These are phyloP conservation scores for Eciton burchellii DNA, from an alignment of 1,140 invertebrate genomes.

Conservation along the genomic window DNA sequence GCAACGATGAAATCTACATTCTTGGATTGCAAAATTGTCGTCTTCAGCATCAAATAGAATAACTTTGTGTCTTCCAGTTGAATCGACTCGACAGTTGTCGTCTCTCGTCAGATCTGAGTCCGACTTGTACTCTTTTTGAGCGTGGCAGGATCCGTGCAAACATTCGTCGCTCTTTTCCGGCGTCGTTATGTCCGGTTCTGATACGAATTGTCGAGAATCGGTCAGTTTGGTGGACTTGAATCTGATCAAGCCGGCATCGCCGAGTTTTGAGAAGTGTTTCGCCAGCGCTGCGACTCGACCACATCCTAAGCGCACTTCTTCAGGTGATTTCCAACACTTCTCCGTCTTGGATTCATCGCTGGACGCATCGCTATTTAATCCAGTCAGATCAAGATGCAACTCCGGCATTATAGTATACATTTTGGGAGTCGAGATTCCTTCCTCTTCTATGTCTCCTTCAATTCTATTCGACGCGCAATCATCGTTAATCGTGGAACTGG, in stretches of 20 bases:
- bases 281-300: conserved; percentile 88
- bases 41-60: conserved; percentile 11
- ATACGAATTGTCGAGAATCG: conserved; percentile 77
- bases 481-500: conserved; percentile 41
- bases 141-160: not conserved
- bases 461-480: conserved; percentile 25
- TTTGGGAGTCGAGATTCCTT: conserved; percentile 52
- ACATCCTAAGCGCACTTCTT: conserved; percentile 87
- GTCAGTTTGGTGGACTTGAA: conserved; percentile 75
- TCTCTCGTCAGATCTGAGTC: conserved; percentile 51
- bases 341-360: conserved; percentile 81
- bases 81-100: not conserved
- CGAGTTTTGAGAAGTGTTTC: conserved; percentile 86
- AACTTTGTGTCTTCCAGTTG: not conserved
- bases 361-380: conserved; percentile 80
- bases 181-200: conserved; percentile 81
- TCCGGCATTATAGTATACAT: conserved; percentile 76
- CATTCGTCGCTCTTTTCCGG: conserved; percentile 52
- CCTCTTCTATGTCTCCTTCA: conserved; percentile 17
- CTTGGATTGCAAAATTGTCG: not conserved
- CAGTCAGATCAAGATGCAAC: conserved; percentile 81
- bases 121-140: conserved; percentile 36
- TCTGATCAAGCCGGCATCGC: conserved; percentile 82
- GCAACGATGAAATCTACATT: conserved; percentile 30
- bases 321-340: conserved; percentile 88